phyloP scores from a whole-genome alignment of 1,140 invertebrate species.

The Bombus haemorrhoidalis region DNA sequence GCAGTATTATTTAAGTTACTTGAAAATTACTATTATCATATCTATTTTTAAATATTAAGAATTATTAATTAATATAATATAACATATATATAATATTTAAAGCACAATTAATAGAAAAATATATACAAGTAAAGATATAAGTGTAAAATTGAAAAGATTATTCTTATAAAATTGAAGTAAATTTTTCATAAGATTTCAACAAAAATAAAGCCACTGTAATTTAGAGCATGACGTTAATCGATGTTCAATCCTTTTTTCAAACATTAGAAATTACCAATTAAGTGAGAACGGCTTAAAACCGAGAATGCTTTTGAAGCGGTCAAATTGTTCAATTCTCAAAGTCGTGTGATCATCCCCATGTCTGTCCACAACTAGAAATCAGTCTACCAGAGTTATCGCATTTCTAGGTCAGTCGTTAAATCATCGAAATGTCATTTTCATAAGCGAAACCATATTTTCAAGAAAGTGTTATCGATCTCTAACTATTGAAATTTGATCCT shows the following conservation, averaged over 20 bases:
- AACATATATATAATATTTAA: no score
- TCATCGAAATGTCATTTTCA: no score
- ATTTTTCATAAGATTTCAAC: neutral
- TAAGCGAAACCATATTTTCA: neutral
- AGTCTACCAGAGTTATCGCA: constrained; percentile 19
- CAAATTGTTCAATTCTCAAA: constrained; percentile 42
- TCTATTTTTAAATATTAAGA: no score
- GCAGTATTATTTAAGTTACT: no score
- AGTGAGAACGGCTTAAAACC: neutral
- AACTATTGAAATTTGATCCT: no score
- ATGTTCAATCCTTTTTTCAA: neutral
- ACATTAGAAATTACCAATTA: neutral
- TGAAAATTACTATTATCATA: no score
- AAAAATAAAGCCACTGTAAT: neutral
- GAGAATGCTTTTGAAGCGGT: neutral
- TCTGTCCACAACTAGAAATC: constrained; percentile 25
- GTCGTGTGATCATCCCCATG: constrained; percentile 5
- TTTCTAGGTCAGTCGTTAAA: constrained; percentile 42
- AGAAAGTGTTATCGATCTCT: neutral
- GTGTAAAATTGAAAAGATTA: no score
- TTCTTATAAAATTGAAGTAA: no score
- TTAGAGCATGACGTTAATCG: no score
- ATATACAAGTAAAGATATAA: no score
- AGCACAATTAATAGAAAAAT: no score
- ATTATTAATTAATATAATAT: no score